Percentiles rank a stretch among this genome's conserved stretches.
phyloP scores from a whole-genome alignment of 2,113 vertebrate genomes.

The Todiramphus chloris region DNA sequence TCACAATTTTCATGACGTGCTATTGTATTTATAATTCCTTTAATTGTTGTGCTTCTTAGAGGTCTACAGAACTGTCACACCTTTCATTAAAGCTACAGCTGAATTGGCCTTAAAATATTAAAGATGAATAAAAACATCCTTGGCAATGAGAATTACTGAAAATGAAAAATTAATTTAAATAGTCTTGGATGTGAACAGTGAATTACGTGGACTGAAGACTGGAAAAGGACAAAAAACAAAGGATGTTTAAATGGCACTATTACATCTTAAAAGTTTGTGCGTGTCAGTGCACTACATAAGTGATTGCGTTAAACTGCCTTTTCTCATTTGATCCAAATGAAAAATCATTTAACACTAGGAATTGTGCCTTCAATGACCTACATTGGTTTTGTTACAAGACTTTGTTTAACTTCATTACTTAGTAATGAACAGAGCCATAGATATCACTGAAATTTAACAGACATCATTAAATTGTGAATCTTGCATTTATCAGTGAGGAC shows the following conservation, averaged over 20 bases:
- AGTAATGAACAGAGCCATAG: neutral
- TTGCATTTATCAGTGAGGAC: neutral
- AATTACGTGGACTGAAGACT: neutral
- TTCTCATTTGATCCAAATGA: neutral
- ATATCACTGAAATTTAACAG: neutral
- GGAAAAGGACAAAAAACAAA: neutral
- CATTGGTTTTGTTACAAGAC: neutral
- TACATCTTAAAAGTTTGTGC: neutral
- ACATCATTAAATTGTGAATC: neutral
- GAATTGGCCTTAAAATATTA: slow-evolving; percentile 63
- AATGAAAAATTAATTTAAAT: slow-evolving; percentile 45
- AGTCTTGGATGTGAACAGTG: neutral
- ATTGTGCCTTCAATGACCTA: neutral
- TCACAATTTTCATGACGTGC: slow-evolving; percentile 1
- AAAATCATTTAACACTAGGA: neutral
- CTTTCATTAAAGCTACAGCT: slow-evolving; percentile 32
- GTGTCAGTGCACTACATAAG: neutral
- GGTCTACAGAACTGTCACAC: neutral
- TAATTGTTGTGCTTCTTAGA: neutral
- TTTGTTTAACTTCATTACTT: neutral
- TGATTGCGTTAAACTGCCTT: neutral
- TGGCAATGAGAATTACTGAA: slow-evolving; percentile 32
- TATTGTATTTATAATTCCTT: slow-evolving; percentile 48
- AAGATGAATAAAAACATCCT: slow-evolving; percentile 24
- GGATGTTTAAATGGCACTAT: neutral